Evolutionary conservation across 2,113 vertebrate genomes (phyloP).

Genomic region (Himantopus leucocephalus): DNA sequence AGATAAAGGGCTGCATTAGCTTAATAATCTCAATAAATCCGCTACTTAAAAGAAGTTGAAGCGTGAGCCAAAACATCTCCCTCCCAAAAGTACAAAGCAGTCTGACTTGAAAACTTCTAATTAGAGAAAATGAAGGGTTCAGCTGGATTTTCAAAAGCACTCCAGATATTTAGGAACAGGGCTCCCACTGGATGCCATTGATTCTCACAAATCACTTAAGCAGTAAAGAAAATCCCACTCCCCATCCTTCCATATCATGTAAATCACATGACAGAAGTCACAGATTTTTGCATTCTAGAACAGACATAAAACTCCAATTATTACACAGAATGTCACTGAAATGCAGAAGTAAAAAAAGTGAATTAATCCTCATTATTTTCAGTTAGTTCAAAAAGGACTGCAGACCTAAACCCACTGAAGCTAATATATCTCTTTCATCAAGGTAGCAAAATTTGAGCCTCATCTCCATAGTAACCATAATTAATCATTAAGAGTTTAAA

Average conservation of each 20-base stretch:
- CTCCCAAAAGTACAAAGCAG: neutral
- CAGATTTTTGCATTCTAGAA: neutral
- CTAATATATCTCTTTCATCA: neutral
- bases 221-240: neutral
- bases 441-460: neutral
- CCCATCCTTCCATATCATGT: neutral
- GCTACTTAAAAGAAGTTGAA: neutral
- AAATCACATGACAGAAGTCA: neutral
- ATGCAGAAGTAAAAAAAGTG: neutral
- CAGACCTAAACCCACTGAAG: neutral
- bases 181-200: neutral
- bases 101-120: neutral
- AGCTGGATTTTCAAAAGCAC: slow-evolving; percentile 5
- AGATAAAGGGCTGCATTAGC: neutral
- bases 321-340: neutral
- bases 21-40: neutral
- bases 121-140: neutral
- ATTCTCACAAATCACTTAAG: neutral
- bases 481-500: neutral
- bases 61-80: neutral
- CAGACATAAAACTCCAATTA: neutral
- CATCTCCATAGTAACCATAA: neutral
- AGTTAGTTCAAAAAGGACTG: neutral
- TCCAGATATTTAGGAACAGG: neutral
- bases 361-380: neutral